A percentile compares a stretch with the other conserved stretches of the same genome.
Conservation (phyloP, 2,797 vertebrate species). For the Leptodactylus fallax region DNA sequence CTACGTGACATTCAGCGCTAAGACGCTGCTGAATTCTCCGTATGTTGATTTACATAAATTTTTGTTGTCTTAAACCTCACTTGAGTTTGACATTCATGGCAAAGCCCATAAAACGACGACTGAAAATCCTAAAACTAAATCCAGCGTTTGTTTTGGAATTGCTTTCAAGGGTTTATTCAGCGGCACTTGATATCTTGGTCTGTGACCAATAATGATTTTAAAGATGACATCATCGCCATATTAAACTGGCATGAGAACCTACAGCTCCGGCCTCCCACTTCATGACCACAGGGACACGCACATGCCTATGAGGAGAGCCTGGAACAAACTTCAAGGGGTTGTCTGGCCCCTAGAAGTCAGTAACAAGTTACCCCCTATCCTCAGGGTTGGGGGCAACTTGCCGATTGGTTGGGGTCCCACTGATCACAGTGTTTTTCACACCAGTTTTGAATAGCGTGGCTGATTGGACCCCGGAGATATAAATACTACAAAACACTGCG, state of each 20-base stretch:
- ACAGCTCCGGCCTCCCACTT: not conserved
- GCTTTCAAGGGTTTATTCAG: not conserved
- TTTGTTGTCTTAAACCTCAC: not conserved
- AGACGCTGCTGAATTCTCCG: not conserved
- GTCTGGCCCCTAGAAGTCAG: no score
- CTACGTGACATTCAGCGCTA: conserved; percentile 18
- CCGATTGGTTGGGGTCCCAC: no score
- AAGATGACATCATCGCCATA: not conserved
- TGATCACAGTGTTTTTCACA: no score
- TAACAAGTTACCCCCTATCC: no score
- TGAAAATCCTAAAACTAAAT: not conserved
- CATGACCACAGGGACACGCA: not conserved
- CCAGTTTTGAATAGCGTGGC: no score
- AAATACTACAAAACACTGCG: no score
- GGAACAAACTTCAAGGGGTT: no score
- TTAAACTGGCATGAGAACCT: conserved; percentile 4
- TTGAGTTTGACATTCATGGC: conserved; percentile 25
- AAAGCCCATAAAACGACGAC: not conserved
- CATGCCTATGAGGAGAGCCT: not conserved
- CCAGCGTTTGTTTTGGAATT: conserved; percentile 1
- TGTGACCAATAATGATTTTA: conserved; percentile 43
- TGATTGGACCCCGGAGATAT: no score
- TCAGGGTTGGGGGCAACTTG: no score
- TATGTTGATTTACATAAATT: not conserved
- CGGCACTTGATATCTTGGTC: conserved; percentile 8